Percentiles rank a stretch among this genome's conserved stretches.
phyloP scores from a whole-genome alignment of 2,888 invertebrate genomes.

The Lasius platythorax region DNA sequence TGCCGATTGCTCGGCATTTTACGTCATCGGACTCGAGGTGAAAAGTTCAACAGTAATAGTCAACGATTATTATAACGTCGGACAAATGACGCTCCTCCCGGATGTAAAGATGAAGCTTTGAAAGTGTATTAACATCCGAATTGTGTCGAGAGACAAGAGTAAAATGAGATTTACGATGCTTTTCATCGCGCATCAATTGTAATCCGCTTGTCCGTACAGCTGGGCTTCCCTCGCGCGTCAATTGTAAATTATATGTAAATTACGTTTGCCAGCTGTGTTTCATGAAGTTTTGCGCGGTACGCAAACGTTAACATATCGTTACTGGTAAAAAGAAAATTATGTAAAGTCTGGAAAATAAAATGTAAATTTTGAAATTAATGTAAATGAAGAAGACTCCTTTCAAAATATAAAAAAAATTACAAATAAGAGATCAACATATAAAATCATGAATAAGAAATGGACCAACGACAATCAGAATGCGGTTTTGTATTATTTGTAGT shows the following conservation, averaged over 20 bases:
- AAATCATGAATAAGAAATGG: not conserved
- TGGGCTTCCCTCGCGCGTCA: constrained; percentile 22
- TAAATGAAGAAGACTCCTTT: not conserved
- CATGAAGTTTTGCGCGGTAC: not conserved
- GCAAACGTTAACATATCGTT: not conserved
- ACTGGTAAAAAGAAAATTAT: not conserved
- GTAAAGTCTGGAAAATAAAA: constrained; percentile 5
- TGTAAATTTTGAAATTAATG: not conserved
- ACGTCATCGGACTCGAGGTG: constrained; percentile 13
- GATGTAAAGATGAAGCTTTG: constrained; percentile 2
- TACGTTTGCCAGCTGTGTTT: constrained; percentile 28
- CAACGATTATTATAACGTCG: constrained; percentile 34
- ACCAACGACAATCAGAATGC: not conserved
- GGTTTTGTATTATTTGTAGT: too few relatives aligned
- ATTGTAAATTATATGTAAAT: constrained; percentile 41
- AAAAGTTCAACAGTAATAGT: constrained; percentile 13
- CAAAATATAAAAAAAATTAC: too few relatives aligned
- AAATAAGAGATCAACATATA: too few relatives aligned
- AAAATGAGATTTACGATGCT: constrained; percentile 14
- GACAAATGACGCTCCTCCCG: not conserved
- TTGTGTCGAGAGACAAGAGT: not conserved
- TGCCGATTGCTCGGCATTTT: not conserved
- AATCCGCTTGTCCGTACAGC: not conserved
- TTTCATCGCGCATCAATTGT: constrained; percentile 25
- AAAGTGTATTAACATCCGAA: constrained; percentile 4